Evolutionary conservation across 1,140 invertebrate genomes (phyloP).

Genomic region (Tribolium madens): DNA sequence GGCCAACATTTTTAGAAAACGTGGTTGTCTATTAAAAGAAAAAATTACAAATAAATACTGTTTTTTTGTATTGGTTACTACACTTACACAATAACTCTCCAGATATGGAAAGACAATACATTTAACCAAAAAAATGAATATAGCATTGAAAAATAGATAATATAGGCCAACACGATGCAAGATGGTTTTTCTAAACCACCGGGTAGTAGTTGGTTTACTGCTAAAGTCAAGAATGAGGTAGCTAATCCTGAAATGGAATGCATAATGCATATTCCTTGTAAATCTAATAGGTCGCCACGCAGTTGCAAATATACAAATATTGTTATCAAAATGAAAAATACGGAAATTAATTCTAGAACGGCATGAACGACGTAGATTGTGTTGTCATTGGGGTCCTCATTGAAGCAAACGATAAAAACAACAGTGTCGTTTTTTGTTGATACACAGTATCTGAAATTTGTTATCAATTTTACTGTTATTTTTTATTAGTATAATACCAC

Average conservation of each 20-base stretch:
- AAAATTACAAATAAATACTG: neutral
- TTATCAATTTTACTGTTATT: neutral
- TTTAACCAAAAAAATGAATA: constrained; percentile 78
- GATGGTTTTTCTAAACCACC: constrained; percentile 45
- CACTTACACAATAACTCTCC: constrained; percentile 72
- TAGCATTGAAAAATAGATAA: constrained; percentile 74
- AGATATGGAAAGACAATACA: constrained; percentile 75
- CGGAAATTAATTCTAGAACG: constrained; percentile 69
- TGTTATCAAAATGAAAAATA: constrained; percentile 70
- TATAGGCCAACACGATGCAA: constrained; percentile 68
- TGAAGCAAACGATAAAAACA: constrained; percentile 70
- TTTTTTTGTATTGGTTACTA: neutral
- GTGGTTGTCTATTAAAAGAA: constrained; percentile 61
- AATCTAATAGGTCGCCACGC: constrained; percentile 69
- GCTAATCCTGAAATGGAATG: constrained; percentile 70
- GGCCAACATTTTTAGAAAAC: constrained; percentile 66
- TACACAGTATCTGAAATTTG: constrained; percentile 67
- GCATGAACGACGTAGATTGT: constrained; percentile 64
- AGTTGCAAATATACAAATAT: constrained; percentile 71
- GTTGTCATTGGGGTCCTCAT: constrained; percentile 54
- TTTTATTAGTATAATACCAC: neutral
- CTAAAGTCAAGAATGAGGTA: constrained; percentile 70
- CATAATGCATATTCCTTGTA: constrained; percentile 71
- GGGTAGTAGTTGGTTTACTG: constrained; percentile 68
- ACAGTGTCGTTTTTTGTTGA: constrained; percentile 54